These are phyloP conservation scores for Chaetorhynchus papuensis DNA, from an alignment of 2,113 vertebrate species.

Conservation along the genomic window DNA sequence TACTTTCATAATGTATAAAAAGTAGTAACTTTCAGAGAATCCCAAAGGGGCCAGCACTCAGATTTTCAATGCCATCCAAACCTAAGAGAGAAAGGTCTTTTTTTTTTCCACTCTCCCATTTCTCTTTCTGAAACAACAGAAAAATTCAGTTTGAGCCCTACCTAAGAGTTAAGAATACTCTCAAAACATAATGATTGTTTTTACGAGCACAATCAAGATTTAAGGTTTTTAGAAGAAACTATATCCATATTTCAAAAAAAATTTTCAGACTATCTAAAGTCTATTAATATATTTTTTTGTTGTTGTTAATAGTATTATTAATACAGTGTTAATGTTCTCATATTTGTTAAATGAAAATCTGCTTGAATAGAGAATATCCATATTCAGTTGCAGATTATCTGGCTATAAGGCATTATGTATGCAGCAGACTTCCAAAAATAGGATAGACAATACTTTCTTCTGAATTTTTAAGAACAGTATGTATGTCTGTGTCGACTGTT, in stretches of 20 bases:
- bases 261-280: not conserved
- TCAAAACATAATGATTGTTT: not conserved
- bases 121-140: not conserved
- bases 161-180: not conserved
- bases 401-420: not conserved
- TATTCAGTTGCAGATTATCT: not conserved
- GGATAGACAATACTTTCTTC: not conserved
- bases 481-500: not conserved
- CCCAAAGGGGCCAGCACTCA: not conserved
- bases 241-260: not conserved
- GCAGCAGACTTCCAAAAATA: not conserved
- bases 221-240: not conserved
- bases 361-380: not conserved
- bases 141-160: not conserved
- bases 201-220: not conserved
- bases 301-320: not conserved
- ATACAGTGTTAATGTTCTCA: not conserved
- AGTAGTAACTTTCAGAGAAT: not conserved
- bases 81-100: not conserved
- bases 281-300: not conserved
- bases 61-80: not conserved
- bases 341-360: not conserved
- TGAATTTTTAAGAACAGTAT: not conserved
- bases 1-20: not conserved
- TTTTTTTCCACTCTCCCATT: not conserved